Conservation (phyloP, 1,140 invertebrate species). For the Ceratoteleas bidentatus region DNA sequence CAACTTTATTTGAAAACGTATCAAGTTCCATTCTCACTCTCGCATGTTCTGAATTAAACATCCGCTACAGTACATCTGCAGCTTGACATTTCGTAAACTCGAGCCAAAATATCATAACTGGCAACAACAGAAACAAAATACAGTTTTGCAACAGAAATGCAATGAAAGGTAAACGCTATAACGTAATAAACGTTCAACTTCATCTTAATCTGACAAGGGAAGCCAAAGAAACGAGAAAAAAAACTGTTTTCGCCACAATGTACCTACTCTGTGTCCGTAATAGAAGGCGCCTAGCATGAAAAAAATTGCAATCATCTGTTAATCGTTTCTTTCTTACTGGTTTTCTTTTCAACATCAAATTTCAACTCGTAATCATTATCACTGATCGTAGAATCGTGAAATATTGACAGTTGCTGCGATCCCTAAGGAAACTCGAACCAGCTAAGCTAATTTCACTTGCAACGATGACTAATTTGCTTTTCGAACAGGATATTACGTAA, state of each 20-base stretch:
- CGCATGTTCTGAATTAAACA: no score
- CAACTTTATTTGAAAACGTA: no score
- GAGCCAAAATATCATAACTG: conserved; percentile 37
- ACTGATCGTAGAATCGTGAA: background rate
- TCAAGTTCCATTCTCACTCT: no score
- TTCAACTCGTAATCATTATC: background rate
- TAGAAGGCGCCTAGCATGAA: conserved; percentile 81
- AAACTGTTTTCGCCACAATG: conserved; percentile 66
- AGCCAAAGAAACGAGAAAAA: conserved; percentile 62
- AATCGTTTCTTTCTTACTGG: background rate
- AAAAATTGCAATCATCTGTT: conserved; percentile 74
- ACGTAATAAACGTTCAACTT: conserved; percentile 41
- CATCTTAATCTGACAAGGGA: conserved; percentile 47
- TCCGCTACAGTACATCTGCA: no score
- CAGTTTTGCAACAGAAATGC: conserved; percentile 4
- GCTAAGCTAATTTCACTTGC: background rate
- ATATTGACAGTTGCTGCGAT: background rate
- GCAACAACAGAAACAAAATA: conserved; percentile 58
- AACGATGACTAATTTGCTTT: background rate
- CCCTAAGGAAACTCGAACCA: background rate
- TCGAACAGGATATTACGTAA: no score
- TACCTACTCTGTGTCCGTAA: conserved; percentile 83
- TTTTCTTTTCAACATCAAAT: background rate
- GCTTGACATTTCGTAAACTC: no score
- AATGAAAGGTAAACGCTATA: background rate